Base-by-base conservation (phyloP, 2,113 vertebrate genomes). In the Oreochromis tanganicae region DNA sequence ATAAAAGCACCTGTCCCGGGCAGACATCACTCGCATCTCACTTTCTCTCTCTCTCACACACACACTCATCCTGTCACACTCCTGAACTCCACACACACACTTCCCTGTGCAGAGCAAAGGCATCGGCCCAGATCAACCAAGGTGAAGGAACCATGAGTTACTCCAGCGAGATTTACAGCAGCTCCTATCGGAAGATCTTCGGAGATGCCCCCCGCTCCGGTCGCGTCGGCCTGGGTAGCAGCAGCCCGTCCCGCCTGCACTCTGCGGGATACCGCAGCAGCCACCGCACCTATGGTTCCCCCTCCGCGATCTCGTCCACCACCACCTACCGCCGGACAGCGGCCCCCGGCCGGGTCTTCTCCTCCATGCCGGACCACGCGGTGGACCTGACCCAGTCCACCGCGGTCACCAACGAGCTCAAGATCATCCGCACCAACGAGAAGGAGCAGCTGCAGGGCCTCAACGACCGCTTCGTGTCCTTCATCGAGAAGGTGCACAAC, bases 371-470 rank as follows among this genome's bases (percentile, higher is more conserved):
- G 80, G 95, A 96, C 32, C 87, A 91, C 86, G 2, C 29, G n/a
- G 85, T 96, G 88, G 96, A 97, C 87, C 93, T 97, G 90, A 95
- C 95, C 75, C 95, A 96, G 94, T 95, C 96, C 90, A 97, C 96
- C 81, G 97, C 96, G 80, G 91, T 97, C 89, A 96, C 96, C 94
- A 97, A 97, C 93, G 97, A 97, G 94, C 92, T 97, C 71, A 97
- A 97, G 89, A 97, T 97, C 92, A 93, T 96, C 90, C 96, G 97
- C 95, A 97, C 96, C 91, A 97, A 96, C 93, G 96, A 97, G 95
- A 97, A 97, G 91, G 97, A 97, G 93, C 97, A 97, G 92, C 94
- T 97, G 88, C 96, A 97, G 89, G 97, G 96, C 82, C 95, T 97
- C 41, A 97, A 97, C 86, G 97, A 97, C 96, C 97, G 97, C 88